phyloP scores from a whole-genome alignment of 2,113 vertebrate species.

The Passer montanus region DNA sequence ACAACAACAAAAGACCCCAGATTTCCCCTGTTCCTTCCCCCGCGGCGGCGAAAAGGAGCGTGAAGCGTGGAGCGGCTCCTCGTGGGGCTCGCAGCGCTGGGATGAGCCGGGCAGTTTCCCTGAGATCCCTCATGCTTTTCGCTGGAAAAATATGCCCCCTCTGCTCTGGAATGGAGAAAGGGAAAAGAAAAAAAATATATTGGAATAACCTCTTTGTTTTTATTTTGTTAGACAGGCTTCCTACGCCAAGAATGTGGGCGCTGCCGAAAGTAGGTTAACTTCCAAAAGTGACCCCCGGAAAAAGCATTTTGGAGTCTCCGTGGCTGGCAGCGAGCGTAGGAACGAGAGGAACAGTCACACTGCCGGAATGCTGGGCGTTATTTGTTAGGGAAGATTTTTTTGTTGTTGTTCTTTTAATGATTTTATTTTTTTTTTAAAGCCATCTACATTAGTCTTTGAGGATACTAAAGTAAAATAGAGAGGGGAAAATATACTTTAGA shows the following conservation, averaged over 20 bases:
- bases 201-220: background rate
- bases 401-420: background rate
- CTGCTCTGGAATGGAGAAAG: background rate
- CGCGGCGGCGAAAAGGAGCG: background rate
- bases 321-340: background rate
- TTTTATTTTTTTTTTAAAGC: background rate
- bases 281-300: background rate
- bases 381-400: too few relatives aligned
- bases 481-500: background rate
- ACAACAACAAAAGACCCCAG: background rate
- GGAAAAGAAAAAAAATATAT: background rate
- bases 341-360: background rate
- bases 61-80: background rate
- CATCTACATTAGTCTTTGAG: accelerated
- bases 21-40: background rate
- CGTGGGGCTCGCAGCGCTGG: background rate
- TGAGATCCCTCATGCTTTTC: background rate
- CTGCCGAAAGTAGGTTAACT: background rate
- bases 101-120: background rate
- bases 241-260: background rate
- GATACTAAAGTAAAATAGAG: background rate
- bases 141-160: background rate
- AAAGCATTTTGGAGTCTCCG: background rate
- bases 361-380: accelerated
- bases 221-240: background rate